A percentile compares a stretch with the other conserved stretches of the same genome.
Conservation (phyloP, 2,888 invertebrate species). For the Lingula anatina region DNA sequence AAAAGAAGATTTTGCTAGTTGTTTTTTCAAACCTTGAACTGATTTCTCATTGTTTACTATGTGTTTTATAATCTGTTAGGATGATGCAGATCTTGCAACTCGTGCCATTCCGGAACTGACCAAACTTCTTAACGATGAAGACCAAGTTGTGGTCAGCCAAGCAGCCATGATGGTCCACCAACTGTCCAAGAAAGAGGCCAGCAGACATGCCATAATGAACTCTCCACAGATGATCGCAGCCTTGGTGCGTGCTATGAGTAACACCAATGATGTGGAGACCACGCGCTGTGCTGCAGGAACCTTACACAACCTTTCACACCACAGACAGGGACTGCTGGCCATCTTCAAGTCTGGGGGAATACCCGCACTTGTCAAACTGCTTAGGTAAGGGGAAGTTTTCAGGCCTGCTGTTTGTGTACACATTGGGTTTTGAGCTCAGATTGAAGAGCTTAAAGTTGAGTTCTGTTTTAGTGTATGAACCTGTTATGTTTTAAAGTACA, state of each 20-base stretch:
- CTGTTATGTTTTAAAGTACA: too few species aligned
- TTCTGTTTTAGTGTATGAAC: too few species aligned
- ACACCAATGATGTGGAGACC: slow-evolving; percentile 93
- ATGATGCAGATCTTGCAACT: slow-evolving; percentile 93
- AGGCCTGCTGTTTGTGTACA: too few species aligned
- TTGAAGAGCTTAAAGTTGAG: too few species aligned
- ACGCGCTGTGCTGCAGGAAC: slow-evolving; percentile 97
- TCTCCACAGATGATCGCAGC: slow-evolving; percentile 73
- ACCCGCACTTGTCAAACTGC: slow-evolving; percentile 90
- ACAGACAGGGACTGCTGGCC: slow-evolving; percentile 91
- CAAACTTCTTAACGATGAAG: slow-evolving; percentile 58
- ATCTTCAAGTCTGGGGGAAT: slow-evolving; percentile 99
- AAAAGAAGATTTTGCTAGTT: background rate
- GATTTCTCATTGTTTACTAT: background rate
- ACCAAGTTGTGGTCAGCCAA: slow-evolving; percentile 70
- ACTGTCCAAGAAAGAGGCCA: slow-evolving; percentile 95
- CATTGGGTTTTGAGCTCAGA: too few species aligned
- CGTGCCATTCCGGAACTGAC: slow-evolving; percentile 96
- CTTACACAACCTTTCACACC: slow-evolving; percentile 95
- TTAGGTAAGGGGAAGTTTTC: slow-evolving; percentile 59
- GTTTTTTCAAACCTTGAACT: background rate
- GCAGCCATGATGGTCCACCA: slow-evolving; percentile 99
- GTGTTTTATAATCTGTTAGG: slow-evolving; percentile 50
- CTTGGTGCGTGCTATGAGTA: slow-evolving; percentile 88
- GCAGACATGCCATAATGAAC: slow-evolving; percentile 67